These are phyloP conservation scores for Calephelis perditalis DNA, from an alignment of 2,888 invertebrate genomes.

Conservation along the genomic window DNA sequence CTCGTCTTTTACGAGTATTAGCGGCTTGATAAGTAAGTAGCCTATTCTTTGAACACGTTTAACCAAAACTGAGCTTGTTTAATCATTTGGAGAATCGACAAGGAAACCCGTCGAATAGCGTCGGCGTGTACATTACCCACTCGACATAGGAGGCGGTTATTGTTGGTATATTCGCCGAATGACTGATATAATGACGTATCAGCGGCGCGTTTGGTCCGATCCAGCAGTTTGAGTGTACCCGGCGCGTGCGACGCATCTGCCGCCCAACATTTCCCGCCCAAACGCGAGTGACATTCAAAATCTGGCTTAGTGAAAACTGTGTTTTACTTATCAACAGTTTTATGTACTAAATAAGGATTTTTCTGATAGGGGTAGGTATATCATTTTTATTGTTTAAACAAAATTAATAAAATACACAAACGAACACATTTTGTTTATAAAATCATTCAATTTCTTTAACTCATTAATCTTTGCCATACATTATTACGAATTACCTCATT, in stretches of 20 bases:
- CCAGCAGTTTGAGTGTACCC: constrained; percentile 54
- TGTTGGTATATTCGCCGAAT: constrained; percentile 40
- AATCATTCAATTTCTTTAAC: too few relatives aligned
- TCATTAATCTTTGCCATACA: too few relatives aligned
- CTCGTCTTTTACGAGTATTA: too few relatives aligned
- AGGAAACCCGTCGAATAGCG: too few relatives aligned
- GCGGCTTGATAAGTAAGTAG: too few relatives aligned
- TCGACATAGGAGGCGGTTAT: constrained; percentile 10
- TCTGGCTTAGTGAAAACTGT: constrained; percentile 7
- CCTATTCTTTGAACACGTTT: too few relatives aligned
- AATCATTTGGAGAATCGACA: too few relatives aligned
- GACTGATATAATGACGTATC: constrained; percentile 39
- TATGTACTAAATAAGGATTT: constrained; percentile 1
- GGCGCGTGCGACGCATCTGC: constrained; percentile 62
- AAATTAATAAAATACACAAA: too few relatives aligned
- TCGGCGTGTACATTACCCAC: constrained; percentile 14
- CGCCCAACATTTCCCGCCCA: constrained; percentile 47
- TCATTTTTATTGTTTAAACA: too few relatives aligned
- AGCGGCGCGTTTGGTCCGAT: constrained; percentile 41
- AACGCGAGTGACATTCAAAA: constrained; percentile 56
- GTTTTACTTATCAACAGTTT: not conserved
- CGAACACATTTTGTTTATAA: too few relatives aligned
- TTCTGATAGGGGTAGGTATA: not conserved
- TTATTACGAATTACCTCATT: too few relatives aligned
- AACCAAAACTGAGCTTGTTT: too few relatives aligned